phyloP scores from a whole-genome alignment of 1,140 invertebrate genomes.

The Magallana angulata region DNA sequence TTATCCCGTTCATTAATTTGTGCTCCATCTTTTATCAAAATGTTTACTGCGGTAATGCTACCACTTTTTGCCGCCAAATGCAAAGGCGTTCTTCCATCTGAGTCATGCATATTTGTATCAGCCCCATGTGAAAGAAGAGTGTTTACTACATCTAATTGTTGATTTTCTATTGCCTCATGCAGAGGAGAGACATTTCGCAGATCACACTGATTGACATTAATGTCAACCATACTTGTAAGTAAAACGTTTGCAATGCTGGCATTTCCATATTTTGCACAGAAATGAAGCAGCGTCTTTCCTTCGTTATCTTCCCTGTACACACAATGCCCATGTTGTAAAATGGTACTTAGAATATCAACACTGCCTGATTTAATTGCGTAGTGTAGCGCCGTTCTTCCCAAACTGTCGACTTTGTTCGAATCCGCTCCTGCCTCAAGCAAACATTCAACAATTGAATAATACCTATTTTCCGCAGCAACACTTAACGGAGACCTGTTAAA shows the following conservation, averaged over 20 bases:
- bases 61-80: constrained; percentile 18
- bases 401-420: not conserved
- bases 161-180: not conserved
- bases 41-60: not conserved
- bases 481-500: not conserved
- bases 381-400: not conserved
- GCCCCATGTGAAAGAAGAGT: not conserved
- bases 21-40: not conserved
- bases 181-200: not conserved
- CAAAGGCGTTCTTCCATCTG: not conserved
- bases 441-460: not conserved
- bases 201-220: not conserved
- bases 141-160: not conserved
- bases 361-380: not conserved
- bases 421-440: not conserved
- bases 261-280: not conserved
- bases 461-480: not conserved
- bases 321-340: not conserved
- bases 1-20: not conserved
- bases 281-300: not conserved
- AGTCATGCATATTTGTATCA: not conserved
- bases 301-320: not conserved
- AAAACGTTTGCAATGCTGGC: not conserved
- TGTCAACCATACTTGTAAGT: not conserved
- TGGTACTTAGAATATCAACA: not conserved